A percentile compares a stretch with the other conserved stretches of the same genome.
Evolutionary conservation across 2,888 invertebrate species (phyloP).

Genomic region (Glomeris marginata): DNA sequence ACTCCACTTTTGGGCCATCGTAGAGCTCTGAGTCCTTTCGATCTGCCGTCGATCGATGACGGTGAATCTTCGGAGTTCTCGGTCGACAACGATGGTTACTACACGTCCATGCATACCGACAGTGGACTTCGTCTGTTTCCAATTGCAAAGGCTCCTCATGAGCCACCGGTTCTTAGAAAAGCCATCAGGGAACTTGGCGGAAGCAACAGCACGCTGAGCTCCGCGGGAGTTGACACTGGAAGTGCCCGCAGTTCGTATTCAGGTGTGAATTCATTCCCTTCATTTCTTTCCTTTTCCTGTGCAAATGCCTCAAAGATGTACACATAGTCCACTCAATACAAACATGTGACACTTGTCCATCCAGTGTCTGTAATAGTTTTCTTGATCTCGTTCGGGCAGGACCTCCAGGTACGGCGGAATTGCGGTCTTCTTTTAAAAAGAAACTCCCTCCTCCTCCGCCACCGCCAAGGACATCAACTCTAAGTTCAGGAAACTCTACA

Average conservation of each 20-base stretch:
- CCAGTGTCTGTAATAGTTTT: no score
- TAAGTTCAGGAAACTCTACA: conserved; percentile 2
- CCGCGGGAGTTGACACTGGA: neutral
- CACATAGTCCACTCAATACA: no score
- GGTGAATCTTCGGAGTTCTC: conserved; percentile 83
- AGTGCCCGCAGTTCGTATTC: conserved; percentile 4
- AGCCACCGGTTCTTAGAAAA: no score
- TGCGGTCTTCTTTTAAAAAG: neutral
- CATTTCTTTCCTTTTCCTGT: no score
- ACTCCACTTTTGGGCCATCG: conserved; percentile 12
- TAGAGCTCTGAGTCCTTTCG: conserved; percentile 8
- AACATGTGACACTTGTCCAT: no score
- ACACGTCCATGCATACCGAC: conserved; percentile 94
- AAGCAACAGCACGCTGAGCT: neutral
- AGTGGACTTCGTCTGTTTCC: conserved; percentile 53
- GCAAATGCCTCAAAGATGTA: no score
- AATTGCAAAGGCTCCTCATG: neutral
- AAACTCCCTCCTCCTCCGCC: conserved; percentile 17
- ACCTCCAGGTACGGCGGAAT: neutral
- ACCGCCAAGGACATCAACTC: conserved; percentile 18
- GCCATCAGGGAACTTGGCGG: no score
- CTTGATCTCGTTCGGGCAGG: neutral
- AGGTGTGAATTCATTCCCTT: no score
- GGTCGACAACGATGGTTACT: conserved; percentile 94
- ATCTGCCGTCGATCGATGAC: conserved; percentile 41